Conservation (phyloP, 1,140 invertebrate species). For the Contarinia nasturtii region DNA sequence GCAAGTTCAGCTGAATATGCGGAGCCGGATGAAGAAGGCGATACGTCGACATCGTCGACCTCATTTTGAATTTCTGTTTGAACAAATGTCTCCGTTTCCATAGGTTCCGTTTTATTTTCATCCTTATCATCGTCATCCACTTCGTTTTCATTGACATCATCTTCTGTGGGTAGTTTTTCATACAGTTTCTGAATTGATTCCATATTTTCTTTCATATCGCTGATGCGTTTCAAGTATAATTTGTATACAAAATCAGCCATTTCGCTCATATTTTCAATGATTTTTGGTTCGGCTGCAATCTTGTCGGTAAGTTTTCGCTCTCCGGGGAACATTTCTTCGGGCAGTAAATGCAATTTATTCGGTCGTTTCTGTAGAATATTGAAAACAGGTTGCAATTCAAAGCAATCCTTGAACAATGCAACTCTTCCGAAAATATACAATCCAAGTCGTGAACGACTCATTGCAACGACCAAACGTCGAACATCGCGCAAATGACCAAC, state of each 20-base stretch:
- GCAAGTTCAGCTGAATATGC: no score
- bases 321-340: constrained; percentile 60
- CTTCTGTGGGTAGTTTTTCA: constrained; percentile 5
- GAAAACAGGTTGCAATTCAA: constrained; percentile 89
- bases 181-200: constrained; percentile 7
- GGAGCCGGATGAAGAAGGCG: no score
- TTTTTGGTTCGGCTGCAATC: constrained; percentile 13
- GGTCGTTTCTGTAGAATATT: constrained; percentile 63
- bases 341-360: constrained; percentile 51
- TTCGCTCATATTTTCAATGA: constrained; percentile 74
- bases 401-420: constrained; percentile 86
- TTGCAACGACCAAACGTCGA: constrained; percentile 87
- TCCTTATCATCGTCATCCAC: constrained; percentile 6
- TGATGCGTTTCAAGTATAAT: constrained; percentile 63
- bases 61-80: constrained; percentile 27
- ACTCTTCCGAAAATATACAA: constrained; percentile 91
- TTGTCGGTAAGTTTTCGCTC: constrained; percentile 28
- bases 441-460: constrained; percentile 93
- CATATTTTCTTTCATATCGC: constrained; percentile 35
- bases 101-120: constrained; percentile 17
- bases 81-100: constrained; percentile 24
- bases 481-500: constrained; percentile 96
- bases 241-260: constrained; percentile 88
- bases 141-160: constrained; percentile 6
- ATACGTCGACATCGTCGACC: constrained; percentile 13